Conservation (phyloP, 1,140 invertebrate genomes). For the Pseudoatta argentina region DNA sequence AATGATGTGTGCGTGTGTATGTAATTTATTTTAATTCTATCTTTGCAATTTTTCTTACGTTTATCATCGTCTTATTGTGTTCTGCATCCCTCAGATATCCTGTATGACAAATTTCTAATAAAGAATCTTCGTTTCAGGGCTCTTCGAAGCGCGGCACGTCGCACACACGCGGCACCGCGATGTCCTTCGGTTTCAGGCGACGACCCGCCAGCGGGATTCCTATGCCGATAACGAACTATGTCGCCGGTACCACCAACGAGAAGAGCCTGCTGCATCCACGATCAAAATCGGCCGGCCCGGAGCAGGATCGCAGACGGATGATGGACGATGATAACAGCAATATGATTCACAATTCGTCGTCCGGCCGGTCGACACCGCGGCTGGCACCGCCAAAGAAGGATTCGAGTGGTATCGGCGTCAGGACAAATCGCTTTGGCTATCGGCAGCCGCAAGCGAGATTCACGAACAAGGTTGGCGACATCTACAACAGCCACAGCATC, state of each 20-base stretch:
- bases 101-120: neutral
- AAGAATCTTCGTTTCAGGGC: conserved; percentile 71
- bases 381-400: conserved; percentile 87
- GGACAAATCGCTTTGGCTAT: conserved; percentile 87
- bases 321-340: conserved; percentile 75
- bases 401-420: conserved; percentile 80
- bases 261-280: conserved; percentile 76
- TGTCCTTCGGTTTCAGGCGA: conserved; percentile 90
- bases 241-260: conserved; percentile 76
- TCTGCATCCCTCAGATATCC: neutral
- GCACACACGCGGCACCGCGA: conserved; percentile 88
- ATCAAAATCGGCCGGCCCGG: conserved; percentile 84
- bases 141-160: conserved; percentile 87
- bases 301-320: conserved; percentile 80
- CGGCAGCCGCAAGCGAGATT: conserved; percentile 83
- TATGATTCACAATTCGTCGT: conserved; percentile 79
- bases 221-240: conserved; percentile 78
- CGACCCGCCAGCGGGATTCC: conserved; percentile 87
- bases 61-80: neutral
- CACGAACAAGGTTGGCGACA: conserved; percentile 86
- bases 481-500: conserved; percentile 79
- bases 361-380: conserved; percentile 85
- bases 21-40: neutral
- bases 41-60: neutral
- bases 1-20: neutral